Percentiles rank a stretch among this genome's conserved stretches.
phyloP scores from a whole-genome alignment of 2,888 invertebrate genomes.

The Drymonia ruficornis region DNA sequence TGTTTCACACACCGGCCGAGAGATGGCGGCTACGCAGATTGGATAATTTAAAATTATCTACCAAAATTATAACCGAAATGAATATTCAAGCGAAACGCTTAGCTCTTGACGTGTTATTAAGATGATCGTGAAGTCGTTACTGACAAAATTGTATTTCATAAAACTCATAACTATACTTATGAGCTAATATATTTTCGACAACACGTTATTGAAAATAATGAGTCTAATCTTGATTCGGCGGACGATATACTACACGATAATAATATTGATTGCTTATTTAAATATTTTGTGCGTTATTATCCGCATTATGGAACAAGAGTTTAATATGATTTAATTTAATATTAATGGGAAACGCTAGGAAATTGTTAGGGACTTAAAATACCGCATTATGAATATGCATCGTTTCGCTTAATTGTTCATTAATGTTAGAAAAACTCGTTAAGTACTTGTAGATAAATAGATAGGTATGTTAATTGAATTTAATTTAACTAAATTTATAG shows the following conservation, averaged over 20 bases:
- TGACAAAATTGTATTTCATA: constrained; percentile 81
- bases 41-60: constrained; percentile 80
- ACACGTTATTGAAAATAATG: constrained; percentile 77
- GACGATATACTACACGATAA: constrained; percentile 31
- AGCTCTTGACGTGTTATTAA: constrained; percentile 77
- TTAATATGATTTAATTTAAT: not conserved
- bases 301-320: constrained; percentile 2
- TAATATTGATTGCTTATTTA: constrained; percentile 46
- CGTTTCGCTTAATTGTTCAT: not conserved
- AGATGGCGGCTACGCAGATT: constrained; percentile 58
- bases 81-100: constrained; percentile 83
- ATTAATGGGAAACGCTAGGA: not conserved
- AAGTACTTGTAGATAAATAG: too few relatives aligned
- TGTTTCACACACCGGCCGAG: constrained; percentile 40
- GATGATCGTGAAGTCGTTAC: constrained; percentile 82
- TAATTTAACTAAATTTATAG: too few relatives aligned
- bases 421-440: not conserved
- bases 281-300: constrained; percentile 26
- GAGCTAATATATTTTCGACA: constrained; percentile 80
- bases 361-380: not conserved
- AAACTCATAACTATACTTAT: constrained; percentile 82
- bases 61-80: constrained; percentile 81
- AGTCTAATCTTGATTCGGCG: constrained; percentile 47
- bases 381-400: constrained; percentile 5
- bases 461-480: too few relatives aligned